Conservation (phyloP, 2,888 invertebrate genomes). For the Ochropacha duplaris region DNA sequence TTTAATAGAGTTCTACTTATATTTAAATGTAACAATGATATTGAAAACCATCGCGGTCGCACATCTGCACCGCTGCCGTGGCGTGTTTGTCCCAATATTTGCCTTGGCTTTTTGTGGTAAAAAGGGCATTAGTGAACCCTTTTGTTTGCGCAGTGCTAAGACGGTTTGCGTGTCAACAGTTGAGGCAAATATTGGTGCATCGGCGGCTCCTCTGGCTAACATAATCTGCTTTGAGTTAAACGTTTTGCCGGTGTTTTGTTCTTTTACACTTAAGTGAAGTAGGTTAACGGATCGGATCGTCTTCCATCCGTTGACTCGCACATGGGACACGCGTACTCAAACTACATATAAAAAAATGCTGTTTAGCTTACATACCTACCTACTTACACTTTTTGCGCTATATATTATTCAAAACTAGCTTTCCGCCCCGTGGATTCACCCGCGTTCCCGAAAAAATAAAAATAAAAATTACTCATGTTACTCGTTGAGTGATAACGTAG, state of each 20-base stretch:
- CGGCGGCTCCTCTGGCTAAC: constrained; percentile 71
- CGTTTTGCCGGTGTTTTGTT: constrained; percentile 40
- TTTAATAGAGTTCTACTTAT: neutral
- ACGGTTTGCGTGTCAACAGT: constrained; percentile 80
- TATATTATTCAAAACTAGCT: no score
- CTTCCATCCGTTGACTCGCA: neutral
- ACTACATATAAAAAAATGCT: no score
- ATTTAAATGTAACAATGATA: neutral
- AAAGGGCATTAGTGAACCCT: constrained; percentile 82
- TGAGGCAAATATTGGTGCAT: constrained; percentile 69
- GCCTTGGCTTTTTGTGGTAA: constrained; percentile 76
- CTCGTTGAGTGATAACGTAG: no score
- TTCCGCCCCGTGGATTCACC: no score
- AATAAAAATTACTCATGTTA: no score
- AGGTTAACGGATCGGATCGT: constrained; percentile 43
- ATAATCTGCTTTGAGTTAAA: constrained; percentile 59
- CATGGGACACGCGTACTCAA: no score
- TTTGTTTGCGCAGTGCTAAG: constrained; percentile 76
- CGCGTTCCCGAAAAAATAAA: no score
- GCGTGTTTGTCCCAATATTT: constrained; percentile 66
- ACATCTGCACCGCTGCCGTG: constrained; percentile 31
- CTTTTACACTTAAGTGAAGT: constrained; percentile 54
- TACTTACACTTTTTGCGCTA: no score
- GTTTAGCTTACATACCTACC: no score
- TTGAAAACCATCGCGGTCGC: constrained; percentile 12